Evolutionary conservation across 2,888 invertebrate genomes (phyloP), one percentile per base, ranked within the genome.

Genomic region (Epinotia nisella): DNA sequence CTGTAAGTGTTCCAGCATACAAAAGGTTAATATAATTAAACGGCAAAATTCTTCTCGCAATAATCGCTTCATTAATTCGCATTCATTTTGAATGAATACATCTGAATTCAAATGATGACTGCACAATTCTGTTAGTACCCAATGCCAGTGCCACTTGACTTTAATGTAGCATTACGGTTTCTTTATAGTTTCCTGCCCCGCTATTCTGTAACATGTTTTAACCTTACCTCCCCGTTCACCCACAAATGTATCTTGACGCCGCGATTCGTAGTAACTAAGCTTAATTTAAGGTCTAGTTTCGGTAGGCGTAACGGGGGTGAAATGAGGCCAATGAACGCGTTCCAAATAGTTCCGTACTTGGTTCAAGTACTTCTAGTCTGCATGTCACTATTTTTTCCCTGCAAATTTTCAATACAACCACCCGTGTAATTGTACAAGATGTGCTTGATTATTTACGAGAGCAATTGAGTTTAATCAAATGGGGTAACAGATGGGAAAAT

Each of bases 401-500:
- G 17, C 39, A 19, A 61, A 24, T n/a, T 53, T 53, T 60, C 19
- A 53, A 70, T 60, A 41, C 3, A 29, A 53, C n/a, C 3, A 29
- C 41, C n/a, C 39, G 35, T 35, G 9, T 35, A 35, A 35, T 35
- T 35, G 60, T 69, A 21, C 53, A 51, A 60, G 39, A 61, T 60
- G 17, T 41, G 49, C 35, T 49, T 56, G 11, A 58, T 58, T 70
- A 64, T 62, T 56, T 19, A 49, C 56, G 64, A 64, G 35, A 55
- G 55, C 39, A 3, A 35, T 62, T 70, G 56, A 70, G 58, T 70
- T 58, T 70, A 70, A 70, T 70, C 64, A 64, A 70, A 70, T 49
- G 35, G 62, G 64, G 64, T 70, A 70, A 70, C 55, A 58, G 56
- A 21, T 19, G 49, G 21, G 70, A 70, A 70, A 41, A 70, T 62